phyloP scores from a whole-genome alignment of 2,888 invertebrate species.

The Xestia sexstrigata region DNA sequence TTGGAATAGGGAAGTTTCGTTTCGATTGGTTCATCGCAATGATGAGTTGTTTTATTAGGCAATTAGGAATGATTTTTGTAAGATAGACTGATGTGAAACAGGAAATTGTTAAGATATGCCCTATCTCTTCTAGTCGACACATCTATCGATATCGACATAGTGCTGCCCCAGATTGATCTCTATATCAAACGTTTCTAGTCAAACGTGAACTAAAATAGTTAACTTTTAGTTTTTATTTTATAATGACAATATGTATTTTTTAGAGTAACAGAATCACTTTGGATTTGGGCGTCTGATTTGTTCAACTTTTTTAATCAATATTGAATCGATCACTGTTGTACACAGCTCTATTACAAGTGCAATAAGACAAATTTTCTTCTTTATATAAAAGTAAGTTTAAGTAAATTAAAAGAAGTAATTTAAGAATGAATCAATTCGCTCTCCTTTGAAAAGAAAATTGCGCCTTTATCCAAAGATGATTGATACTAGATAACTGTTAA shows the following conservation, averaged over 20 bases:
- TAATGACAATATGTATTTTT: constrained; percentile 74
- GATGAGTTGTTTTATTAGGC: constrained; percentile 45
- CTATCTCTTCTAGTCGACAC: constrained; percentile 33
- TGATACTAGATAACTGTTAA: constrained; percentile 59
- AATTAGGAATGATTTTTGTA: constrained; percentile 54
- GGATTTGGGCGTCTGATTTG: constrained; percentile 64
- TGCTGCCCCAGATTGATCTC: constrained; percentile 80
- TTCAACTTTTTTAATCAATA: constrained; percentile 45
- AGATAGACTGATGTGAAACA: constrained; percentile 53
- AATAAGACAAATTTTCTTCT: constrained; percentile 47
- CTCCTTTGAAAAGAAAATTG: constrained; percentile 24
- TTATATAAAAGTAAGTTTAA: constrained; percentile 10
- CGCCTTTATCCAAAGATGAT: constrained; percentile 60
- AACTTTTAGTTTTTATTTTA: constrained; percentile 76
- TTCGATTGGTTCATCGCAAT: constrained; percentile 14
- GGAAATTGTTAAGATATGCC: constrained; percentile 39
- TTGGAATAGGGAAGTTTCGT: constrained; percentile 21
- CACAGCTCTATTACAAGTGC: constrained; percentile 38
- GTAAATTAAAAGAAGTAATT: constrained; percentile 16
- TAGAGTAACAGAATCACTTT: constrained; percentile 68
- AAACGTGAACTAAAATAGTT: constrained; percentile 81
- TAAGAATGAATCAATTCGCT: constrained; percentile 32
- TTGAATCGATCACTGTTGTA: constrained; percentile 47
- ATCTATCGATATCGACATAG: constrained; percentile 55
- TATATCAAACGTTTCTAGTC: constrained; percentile 87